Evolutionary conservation across 2,888 invertebrate genomes (phyloP).

Genomic region (Eupsilia transversa): DNA sequence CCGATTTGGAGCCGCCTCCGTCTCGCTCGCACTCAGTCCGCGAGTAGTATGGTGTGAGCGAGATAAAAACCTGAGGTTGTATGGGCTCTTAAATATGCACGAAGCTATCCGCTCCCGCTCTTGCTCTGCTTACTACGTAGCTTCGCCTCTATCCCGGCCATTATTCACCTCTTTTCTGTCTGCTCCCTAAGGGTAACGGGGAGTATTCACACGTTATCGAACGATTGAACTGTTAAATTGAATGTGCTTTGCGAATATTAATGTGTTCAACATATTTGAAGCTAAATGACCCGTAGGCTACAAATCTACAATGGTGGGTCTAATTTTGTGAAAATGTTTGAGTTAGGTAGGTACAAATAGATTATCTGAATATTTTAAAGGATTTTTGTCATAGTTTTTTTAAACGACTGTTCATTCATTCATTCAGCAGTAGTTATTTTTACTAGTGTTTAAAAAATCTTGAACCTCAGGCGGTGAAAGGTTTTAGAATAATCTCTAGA

Average conservation of each 20-base stretch:
- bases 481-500: too few relatives aligned
- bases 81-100: too few relatives aligned
- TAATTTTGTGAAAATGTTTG: conserved; percentile 9
- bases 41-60: too few relatives aligned
- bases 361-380: background rate
- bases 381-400: too few relatives aligned
- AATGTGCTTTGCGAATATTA: conserved; percentile 48
- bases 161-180: conserved; percentile 44
- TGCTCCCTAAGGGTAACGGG: conserved; percentile 26
- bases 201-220: conserved; percentile 47
- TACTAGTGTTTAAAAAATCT: too few relatives aligned
- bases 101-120: too few relatives aligned
- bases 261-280: conserved; percentile 26
- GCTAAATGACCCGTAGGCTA: conserved; percentile 9
- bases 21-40: too few relatives aligned
- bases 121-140: background rate
- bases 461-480: too few relatives aligned
- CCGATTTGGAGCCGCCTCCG: too few relatives aligned
- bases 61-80: too few relatives aligned
- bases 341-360: background rate
- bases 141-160: conserved; percentile 12
- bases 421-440: too few relatives aligned
- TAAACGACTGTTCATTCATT: too few relatives aligned
- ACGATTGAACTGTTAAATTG: conserved; percentile 56
- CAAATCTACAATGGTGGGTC: background rate